phyloP scores from a whole-genome alignment of 2,797 vertebrate genomes.

The Tadarida brasiliensis region DNA sequence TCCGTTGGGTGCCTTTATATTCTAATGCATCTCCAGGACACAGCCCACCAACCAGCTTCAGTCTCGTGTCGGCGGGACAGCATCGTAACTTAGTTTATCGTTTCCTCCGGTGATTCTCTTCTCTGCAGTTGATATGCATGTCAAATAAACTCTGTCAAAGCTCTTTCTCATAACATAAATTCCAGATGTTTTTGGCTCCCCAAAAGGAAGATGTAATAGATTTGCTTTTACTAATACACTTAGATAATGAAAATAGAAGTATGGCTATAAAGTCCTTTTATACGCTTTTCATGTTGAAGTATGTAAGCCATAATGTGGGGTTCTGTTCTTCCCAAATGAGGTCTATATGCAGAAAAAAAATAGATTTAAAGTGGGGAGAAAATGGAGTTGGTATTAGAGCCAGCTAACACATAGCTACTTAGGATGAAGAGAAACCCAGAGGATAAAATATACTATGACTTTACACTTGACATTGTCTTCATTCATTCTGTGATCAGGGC shows the following conservation, averaged over 20 bases:
- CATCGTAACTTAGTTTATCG: slow-evolving; percentile 84
- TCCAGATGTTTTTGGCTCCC: slow-evolving; percentile 82
- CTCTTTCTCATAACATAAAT: slow-evolving; percentile 85
- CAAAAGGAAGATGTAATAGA: slow-evolving; percentile 74
- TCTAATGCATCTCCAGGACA: slow-evolving; percentile 83
- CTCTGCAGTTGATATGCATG: slow-evolving; percentile 75
- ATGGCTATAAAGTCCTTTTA: slow-evolving; percentile 81
- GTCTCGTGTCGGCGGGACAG: slow-evolving; percentile 77
- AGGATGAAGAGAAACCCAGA: slow-evolving; percentile 68
- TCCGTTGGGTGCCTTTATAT: slow-evolving; percentile 73
- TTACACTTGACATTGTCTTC: slow-evolving; percentile 50
- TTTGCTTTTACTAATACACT: slow-evolving; percentile 84
- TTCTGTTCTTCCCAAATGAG: slow-evolving; percentile 79
- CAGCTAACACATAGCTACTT: slow-evolving; percentile 70
- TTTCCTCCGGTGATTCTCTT: slow-evolving; percentile 82
- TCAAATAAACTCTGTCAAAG: slow-evolving; percentile 86
- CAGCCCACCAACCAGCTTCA: slow-evolving; percentile 75
- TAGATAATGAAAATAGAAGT: slow-evolving; percentile 84
- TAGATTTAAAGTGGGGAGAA: slow-evolving; percentile 57
- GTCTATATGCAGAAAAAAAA: slow-evolving; percentile 52
- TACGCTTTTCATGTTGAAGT: slow-evolving; percentile 83
- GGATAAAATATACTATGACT: slow-evolving; percentile 57
- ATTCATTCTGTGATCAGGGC: slow-evolving; percentile 34
- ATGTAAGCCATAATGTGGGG: slow-evolving; percentile 69
- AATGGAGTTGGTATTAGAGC: slow-evolving; percentile 68